These are phyloP conservation scores for Grammomys surdaster DNA, from an alignment of 2,113 vertebrate genomes.

Conservation along the genomic window DNA sequence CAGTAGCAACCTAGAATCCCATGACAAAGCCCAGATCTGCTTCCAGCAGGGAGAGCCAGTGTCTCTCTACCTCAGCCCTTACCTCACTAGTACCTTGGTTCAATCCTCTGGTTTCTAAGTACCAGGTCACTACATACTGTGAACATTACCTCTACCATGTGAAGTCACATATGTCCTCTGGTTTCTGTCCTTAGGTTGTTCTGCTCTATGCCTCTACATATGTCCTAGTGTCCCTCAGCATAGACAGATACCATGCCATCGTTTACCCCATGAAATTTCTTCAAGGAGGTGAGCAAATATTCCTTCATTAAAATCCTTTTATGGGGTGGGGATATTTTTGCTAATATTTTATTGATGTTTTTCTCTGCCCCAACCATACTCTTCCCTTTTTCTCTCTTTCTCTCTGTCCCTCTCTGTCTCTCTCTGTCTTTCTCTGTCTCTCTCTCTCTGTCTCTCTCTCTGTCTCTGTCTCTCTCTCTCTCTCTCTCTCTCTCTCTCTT, in stretches of 20 bases:
- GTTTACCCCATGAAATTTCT: slow-evolving; percentile 90
- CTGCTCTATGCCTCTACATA: slow-evolving; percentile 90
- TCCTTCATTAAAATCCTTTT: background rate
- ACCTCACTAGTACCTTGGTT: background rate
- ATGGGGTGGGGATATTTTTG: background rate
- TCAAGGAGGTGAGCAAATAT: slow-evolving; percentile 86
- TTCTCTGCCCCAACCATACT: background rate
- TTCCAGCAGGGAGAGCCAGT: background rate
- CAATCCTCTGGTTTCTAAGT: background rate
- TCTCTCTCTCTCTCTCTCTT: too few relatives aligned
- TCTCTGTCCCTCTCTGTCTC: too few relatives aligned
- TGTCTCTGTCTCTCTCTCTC: too few relatives aligned
- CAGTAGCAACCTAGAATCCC: background rate
- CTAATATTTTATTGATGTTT: background rate
- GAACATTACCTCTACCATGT: background rate
- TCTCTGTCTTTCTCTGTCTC: too few relatives aligned
- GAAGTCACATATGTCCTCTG: background rate
- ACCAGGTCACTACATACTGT: background rate
- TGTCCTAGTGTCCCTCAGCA: slow-evolving; percentile 88
- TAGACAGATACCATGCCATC: slow-evolving; percentile 89
- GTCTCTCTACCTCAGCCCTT: background rate
- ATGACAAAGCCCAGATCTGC: background rate
- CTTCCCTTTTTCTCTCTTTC: too few relatives aligned
- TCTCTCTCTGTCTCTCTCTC: too few relatives aligned
- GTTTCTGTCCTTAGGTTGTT: slow-evolving; percentile 85